Conservation (phyloP, 2,888 invertebrate genomes). For the Electrophaes corylata region DNA sequence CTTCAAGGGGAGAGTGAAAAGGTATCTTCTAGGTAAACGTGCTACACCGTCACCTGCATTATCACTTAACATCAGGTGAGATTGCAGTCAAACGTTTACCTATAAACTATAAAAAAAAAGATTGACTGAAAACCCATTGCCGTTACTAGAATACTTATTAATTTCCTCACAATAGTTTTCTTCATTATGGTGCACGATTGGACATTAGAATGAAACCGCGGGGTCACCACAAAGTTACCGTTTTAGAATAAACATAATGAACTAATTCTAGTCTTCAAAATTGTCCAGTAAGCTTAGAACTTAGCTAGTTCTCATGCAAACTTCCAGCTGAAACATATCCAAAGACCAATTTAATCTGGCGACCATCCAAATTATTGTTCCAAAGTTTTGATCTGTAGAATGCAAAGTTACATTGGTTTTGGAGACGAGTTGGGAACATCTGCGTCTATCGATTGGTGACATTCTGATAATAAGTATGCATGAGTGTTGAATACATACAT, state of each 20-base stretch:
- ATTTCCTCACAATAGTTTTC: no score
- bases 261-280: not conserved
- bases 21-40: no score
- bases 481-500: constrained; percentile 7
- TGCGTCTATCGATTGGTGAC: constrained; percentile 26
- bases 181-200: no score
- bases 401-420: constrained; percentile 36
- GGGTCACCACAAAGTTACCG: not conserved
- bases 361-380: constrained; percentile 34
- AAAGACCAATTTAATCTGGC: constrained; percentile 31
- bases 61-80: no score
- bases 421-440: constrained; percentile 27
- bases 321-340: constrained; percentile 20
- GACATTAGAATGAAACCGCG: no score
- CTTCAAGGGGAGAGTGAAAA: no score
- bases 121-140: no score
- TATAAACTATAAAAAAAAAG: no score
- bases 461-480: constrained; percentile 5
- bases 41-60: no score
- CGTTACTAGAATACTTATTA: no score
- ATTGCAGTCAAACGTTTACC: no score
- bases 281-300: constrained; percentile 16
- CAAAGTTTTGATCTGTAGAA: constrained; percentile 36
- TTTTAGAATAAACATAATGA: no score
- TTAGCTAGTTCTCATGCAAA: constrained; percentile 5